Conservation (phyloP, 1,140 invertebrate species). For the Lithobius niger region DNA sequence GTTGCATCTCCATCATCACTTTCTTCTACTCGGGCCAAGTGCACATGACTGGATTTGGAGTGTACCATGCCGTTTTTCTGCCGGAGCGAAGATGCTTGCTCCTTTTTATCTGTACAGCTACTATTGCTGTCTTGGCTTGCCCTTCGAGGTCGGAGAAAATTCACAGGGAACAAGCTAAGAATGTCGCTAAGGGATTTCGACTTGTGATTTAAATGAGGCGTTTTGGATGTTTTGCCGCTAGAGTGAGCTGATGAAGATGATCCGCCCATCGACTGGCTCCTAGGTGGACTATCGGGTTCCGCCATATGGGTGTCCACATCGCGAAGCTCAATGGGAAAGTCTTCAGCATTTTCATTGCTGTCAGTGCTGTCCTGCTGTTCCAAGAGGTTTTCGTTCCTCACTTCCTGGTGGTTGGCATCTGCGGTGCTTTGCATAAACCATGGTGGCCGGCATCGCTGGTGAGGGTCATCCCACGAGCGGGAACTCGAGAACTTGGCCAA, state of each 20-base stretch:
- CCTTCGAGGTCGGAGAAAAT: slow-evolving; percentile 14
- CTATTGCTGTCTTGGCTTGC: slow-evolving; percentile 9
- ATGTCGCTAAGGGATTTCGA: slow-evolving; percentile 69
- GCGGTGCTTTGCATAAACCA: slow-evolving; percentile 47
- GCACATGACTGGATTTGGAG: slow-evolving; percentile 23
- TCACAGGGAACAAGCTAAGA: slow-evolving; percentile 33
- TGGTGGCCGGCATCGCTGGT: slow-evolving; percentile 31
- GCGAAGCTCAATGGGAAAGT: slow-evolving; percentile 76
- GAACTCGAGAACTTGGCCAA: slow-evolving; percentile 42
- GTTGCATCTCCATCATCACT: background rate
- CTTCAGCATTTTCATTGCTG: slow-evolving; percentile 45
- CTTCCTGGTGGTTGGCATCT: background rate
- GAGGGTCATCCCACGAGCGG: slow-evolving; percentile 11
- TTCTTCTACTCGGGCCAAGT: slow-evolving; percentile 16
- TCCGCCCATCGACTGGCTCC: slow-evolving; percentile 5
- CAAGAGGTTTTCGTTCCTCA: slow-evolving; percentile 27
- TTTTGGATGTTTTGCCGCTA: background rate
- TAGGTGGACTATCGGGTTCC: slow-evolving; percentile 3
- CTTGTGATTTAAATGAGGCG: slow-evolving; percentile 40
- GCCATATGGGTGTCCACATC: slow-evolving; percentile 54
- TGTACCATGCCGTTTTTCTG: slow-evolving; percentile 18
- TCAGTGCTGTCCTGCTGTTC: slow-evolving; percentile 12
- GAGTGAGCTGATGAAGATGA: background rate
- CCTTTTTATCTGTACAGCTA: background rate
- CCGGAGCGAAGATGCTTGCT: background rate